A percentile compares a stretch with the other conserved stretches of the same genome.
phyloP scores from a whole-genome alignment of 1,140 invertebrate genomes.

The Nasonia giraulti region DNA sequence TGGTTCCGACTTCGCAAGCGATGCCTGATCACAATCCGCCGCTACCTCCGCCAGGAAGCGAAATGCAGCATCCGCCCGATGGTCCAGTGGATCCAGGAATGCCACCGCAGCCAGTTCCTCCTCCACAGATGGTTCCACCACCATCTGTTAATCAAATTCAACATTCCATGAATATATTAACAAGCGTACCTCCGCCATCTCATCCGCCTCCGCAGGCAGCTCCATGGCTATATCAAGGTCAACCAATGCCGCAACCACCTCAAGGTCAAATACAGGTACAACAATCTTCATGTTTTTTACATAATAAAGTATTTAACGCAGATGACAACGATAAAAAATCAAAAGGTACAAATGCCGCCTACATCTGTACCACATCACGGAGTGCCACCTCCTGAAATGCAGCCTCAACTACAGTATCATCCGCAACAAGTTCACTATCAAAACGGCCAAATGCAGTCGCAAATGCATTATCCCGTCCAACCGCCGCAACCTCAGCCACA shows the following conservation, averaged over 20 bases:
- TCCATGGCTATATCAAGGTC: constrained; percentile 69
- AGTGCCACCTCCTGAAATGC: constrained; percentile 66
- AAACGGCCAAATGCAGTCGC: constrained; percentile 69
- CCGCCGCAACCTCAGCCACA: constrained; percentile 62
- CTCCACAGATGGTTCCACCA: constrained; percentile 71
- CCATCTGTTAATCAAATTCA: constrained; percentile 66
- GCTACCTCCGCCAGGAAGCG: constrained; percentile 60
- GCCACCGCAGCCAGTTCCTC: constrained; percentile 69
- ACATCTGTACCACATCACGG: constrained; percentile 63
- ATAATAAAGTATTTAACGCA: not conserved
- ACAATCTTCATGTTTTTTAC: not conserved
- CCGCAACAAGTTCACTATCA: constrained; percentile 71
- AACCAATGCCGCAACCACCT: constrained; percentile 61
- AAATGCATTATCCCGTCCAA: constrained; percentile 69
- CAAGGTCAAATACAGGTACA: constrained; percentile 68
- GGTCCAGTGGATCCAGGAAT: constrained; percentile 63
- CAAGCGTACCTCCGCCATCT: constrained; percentile 70
- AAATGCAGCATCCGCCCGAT: constrained; percentile 66
- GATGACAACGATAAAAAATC: constrained; percentile 11
- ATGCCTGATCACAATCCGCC: constrained; percentile 53
- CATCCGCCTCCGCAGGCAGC: constrained; percentile 67
- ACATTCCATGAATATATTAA: constrained; percentile 70
- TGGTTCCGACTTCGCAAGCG: constrained; percentile 43
- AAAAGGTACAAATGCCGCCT: constrained; percentile 57
- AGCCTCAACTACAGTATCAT: constrained; percentile 70